Evolutionary conservation across 2,888 invertebrate species (phyloP).

Genomic region (Lasius fuliginosus): DNA sequence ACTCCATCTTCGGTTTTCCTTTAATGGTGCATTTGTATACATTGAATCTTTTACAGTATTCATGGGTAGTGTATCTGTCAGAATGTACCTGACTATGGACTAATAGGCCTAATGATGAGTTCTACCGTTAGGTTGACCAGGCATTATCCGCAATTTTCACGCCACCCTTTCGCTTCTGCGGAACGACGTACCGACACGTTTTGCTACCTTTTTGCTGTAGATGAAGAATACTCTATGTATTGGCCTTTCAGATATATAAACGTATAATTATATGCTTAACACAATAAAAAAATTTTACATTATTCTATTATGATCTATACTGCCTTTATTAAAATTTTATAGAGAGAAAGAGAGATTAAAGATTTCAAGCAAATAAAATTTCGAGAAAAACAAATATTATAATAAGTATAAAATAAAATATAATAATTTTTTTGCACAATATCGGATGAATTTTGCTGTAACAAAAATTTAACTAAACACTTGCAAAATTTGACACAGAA

Average conservation of each 20-base stretch:
- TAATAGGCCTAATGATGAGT: conserved; percentile 77
- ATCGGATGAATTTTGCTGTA: neutral
- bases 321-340: neutral
- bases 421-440: neutral
- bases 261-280: neutral
- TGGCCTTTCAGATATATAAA: neutral
- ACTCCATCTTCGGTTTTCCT: conserved; percentile 67
- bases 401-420: neutral
- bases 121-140: conserved; percentile 78
- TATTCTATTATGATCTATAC: neutral
- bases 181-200: conserved; percentile 43
- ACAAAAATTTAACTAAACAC: neutral
- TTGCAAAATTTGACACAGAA: neutral
- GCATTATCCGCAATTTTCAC: conserved; percentile 82
- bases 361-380: neutral
- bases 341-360: neutral
- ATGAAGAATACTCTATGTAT: conserved; percentile 2
- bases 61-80: conserved; percentile 67
- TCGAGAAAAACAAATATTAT: neutral
- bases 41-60: conserved; percentile 57
- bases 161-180: conserved; percentile 76
- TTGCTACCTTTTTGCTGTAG: conserved; percentile 29
- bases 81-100: conserved; percentile 68
- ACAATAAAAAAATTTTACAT: neutral
- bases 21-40: conserved; percentile 50